These are phyloP conservation scores for Graphium colonna DNA, from an alignment of 2,888 invertebrate genomes.

Conservation along the genomic window DNA sequence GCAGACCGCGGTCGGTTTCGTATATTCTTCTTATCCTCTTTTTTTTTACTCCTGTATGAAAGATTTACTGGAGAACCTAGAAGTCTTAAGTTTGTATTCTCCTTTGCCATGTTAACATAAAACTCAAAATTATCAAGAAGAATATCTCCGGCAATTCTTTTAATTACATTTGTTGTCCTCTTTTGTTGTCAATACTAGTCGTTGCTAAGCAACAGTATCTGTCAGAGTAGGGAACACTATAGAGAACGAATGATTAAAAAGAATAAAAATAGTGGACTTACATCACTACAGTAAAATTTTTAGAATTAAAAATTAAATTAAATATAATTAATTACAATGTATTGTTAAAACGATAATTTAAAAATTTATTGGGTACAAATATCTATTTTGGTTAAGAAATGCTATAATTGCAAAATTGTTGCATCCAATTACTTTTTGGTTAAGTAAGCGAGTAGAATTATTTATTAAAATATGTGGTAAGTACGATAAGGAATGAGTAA, in stretches of 20 bases:
- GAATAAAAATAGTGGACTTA: too few species aligned
- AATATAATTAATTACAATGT: neutral
- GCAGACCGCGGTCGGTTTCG: constrained; percentile 67
- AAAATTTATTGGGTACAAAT: too few species aligned
- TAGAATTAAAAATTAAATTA: too few species aligned
- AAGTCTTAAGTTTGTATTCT: constrained; percentile 63
- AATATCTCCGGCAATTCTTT: too few species aligned
- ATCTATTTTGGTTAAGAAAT: neutral
- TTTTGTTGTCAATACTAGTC: constrained; percentile 41
- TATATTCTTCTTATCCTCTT: constrained; percentile 60
- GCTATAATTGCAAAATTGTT: too few species aligned
- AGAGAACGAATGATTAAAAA: too few species aligned
- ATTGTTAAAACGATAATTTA: neutral
- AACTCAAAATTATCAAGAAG: constrained; percentile 19
- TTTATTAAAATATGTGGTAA: too few species aligned
- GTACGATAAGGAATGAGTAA: constrained; percentile 24
- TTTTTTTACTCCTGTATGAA: constrained; percentile 63
- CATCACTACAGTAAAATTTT: too few species aligned
- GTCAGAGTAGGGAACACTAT: too few species aligned
- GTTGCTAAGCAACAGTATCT: constrained; percentile 50
- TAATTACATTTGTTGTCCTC: constrained; percentile 21
- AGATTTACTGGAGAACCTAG: constrained; percentile 71
- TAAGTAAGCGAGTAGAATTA: too few species aligned
- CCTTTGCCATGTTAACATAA: constrained; percentile 63
- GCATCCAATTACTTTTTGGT: too few species aligned